Evolutionary conservation across 2,888 invertebrate genomes (phyloP).

Genomic region (Apamea crenata): DNA sequence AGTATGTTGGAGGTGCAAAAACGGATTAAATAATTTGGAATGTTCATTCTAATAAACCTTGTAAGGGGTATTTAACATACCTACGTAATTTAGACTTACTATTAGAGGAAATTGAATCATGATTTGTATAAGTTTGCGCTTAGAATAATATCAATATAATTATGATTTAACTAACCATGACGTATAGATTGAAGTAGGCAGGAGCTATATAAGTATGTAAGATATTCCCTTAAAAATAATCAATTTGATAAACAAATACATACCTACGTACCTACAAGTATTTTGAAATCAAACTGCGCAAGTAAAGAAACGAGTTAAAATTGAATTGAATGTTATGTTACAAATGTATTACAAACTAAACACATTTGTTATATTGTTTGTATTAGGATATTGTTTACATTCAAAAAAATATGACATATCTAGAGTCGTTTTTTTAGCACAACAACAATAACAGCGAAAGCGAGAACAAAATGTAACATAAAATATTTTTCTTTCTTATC

Average conservation of each 20-base stretch:
- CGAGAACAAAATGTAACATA: constrained; percentile 7
- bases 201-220: not conserved
- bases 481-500: constrained; percentile 22
- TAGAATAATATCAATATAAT: not conserved
- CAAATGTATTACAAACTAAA: not conserved
- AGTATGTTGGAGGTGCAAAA: constrained; percentile 65
- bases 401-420: not conserved
- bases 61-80: not conserved
- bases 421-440: constrained; percentile 4
- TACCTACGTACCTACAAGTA: not conserved
- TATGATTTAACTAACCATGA: not conserved
- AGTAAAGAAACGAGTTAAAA: not conserved
- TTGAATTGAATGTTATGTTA: not conserved
- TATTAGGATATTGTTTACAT: constrained; percentile 33
- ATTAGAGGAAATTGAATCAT: not conserved
- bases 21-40: constrained; percentile 54
- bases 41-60: constrained; percentile 35
- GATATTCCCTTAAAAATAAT: not conserved
- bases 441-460: constrained; percentile 4
- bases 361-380: constrained; percentile 7
- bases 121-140: not conserved
- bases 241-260: not conserved
- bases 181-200: not conserved
- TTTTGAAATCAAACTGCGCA: not conserved
- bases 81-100: not conserved